These are phyloP conservation scores for Xiphydria camelus DNA, from an alignment of 2,888 invertebrate species.

Conservation along the genomic window DNA sequence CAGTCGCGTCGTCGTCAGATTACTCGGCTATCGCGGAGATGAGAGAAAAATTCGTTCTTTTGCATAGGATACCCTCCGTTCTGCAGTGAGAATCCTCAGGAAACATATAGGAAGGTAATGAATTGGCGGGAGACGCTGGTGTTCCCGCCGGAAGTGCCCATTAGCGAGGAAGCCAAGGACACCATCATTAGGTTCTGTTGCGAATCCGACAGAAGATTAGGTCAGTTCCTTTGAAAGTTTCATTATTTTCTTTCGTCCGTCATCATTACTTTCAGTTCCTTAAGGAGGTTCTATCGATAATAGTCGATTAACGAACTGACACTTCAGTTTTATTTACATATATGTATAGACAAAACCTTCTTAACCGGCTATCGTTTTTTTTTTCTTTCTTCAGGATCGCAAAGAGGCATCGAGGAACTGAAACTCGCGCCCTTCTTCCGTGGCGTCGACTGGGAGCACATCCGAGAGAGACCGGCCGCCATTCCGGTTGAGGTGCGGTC, in stretches of 20 bases:
- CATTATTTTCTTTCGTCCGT: not conserved
- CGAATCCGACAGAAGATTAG: constrained; percentile 88
- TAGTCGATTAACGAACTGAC: not conserved
- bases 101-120: constrained; percentile 97
- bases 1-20: too few species aligned
- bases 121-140: constrained; percentile 98
- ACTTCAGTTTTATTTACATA: not conserved
- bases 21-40: too few species aligned
- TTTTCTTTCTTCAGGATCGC: constrained; percentile 69
- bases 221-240: constrained; percentile 31
- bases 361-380: not conserved
- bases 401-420: constrained; percentile 91
- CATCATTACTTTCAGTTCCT: constrained; percentile 2
- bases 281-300: not conserved
- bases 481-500: constrained; percentile 97
- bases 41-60: too few species aligned
- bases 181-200: constrained; percentile 96
- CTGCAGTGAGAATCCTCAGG: constrained; percentile 98
- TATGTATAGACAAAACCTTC: not conserved
- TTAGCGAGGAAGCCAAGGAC: constrained; percentile 96
- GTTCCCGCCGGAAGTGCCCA: constrained; percentile 99
- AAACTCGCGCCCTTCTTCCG: constrained; percentile 92
- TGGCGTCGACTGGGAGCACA: constrained; percentile 99
- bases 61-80: constrained; percentile 92
- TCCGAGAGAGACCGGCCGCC: constrained; percentile 96